A percentile compares a stretch with the other conserved stretches of the same genome.
phyloP scores from a whole-genome alignment of 2,888 invertebrate genomes.

The Conchocele bisecta region DNA sequence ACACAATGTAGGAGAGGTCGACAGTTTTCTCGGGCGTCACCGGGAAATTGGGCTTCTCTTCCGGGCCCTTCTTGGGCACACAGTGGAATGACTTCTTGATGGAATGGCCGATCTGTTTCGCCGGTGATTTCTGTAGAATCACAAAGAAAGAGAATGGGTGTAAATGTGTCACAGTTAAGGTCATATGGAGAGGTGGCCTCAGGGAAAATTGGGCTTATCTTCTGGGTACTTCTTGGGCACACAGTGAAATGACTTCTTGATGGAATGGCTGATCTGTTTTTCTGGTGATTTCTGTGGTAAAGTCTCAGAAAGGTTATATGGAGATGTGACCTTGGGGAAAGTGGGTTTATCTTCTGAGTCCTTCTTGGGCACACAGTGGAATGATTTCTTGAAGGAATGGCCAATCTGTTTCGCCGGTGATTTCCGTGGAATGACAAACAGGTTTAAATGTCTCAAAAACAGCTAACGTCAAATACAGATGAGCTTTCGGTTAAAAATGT shows the following conservation, averaged over 20 bases:
- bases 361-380: constrained; percentile 97
- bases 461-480: too few relatives aligned
- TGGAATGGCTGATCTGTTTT: constrained; percentile 95
- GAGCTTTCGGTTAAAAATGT: too few relatives aligned
- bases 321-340: constrained; percentile 96
- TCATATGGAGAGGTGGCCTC: too few relatives aligned
- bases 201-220: constrained; percentile 93
- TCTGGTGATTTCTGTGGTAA: constrained; percentile 93
- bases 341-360: constrained; percentile 89
- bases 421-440: too few relatives aligned
- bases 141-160: too few relatives aligned
- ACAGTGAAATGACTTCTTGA: constrained; percentile 98
- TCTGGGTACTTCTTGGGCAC: constrained; percentile 93
- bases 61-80: constrained; percentile 92
- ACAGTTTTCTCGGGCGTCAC: constrained; percentile 97
- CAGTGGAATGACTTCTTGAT: constrained; percentile 98
- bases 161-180: too few relatives aligned
- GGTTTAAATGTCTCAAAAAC: too few relatives aligned
- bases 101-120: constrained; percentile 96
- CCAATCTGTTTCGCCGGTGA: constrained; percentile 97
- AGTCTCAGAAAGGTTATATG: too few relatives aligned
- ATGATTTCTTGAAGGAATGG: constrained; percentile 97
- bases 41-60: constrained; percentile 92
- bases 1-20: constrained; percentile 98
- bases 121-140: constrained; percentile 93